These are phyloP conservation scores for Leguminivora glycinivorella DNA, from an alignment of 1,140 invertebrate species.

Conservation along the genomic window DNA sequence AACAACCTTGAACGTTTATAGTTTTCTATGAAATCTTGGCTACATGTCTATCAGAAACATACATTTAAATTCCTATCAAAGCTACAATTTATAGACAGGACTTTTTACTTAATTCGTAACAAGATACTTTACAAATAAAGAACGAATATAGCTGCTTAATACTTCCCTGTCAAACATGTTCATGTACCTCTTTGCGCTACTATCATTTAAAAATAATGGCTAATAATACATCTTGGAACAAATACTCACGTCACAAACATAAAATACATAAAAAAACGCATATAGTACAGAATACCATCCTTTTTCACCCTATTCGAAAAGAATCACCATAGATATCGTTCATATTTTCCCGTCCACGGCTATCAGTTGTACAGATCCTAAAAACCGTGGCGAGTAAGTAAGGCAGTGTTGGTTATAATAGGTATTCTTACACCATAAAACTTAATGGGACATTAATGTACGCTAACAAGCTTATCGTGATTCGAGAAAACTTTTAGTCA, in stretches of 20 bases:
- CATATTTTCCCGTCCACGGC: neutral
- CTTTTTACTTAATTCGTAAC: no score
- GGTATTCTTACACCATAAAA: neutral
- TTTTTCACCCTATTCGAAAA: constrained; percentile 29
- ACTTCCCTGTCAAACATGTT: no score
- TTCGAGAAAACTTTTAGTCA: neutral
- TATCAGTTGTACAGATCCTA: neutral
- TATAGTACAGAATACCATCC: neutral
- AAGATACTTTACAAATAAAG: no score
- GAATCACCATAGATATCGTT: neutral
- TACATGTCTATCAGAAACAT: neutral
- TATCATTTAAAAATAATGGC: no score
- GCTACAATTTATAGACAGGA: no score
- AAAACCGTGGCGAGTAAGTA: neutral
- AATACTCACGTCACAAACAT: neutral
- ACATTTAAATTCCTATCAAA: no score
- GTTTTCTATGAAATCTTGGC: neutral
- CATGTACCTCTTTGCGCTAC: no score
- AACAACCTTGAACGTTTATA: neutral
- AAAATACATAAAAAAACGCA: neutral
- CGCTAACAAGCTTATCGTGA: neutral
- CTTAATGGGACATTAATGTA: neutral
- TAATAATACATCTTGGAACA: no score
- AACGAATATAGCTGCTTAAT: no score
- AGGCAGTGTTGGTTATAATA: constrained; percentile 1